These are phyloP conservation scores for Patiria miniata DNA, from an alignment of 35 echinoderm and acorn worm species.

Conservation along the genomic window DNA sequence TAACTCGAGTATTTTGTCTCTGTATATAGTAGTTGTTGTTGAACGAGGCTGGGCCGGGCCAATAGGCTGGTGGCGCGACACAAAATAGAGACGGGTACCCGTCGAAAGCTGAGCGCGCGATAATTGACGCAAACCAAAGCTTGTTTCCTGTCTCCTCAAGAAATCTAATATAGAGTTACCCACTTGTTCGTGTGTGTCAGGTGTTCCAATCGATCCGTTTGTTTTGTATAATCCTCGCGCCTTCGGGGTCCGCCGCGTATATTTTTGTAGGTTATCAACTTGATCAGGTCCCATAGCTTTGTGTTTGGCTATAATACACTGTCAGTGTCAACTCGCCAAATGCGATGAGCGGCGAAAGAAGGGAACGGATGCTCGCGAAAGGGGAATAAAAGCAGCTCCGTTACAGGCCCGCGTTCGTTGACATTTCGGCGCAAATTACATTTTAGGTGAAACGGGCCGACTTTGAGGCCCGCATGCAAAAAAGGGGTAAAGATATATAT, in stretches of 20 bases:
- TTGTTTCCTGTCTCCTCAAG: conserved; percentile 27
- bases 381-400: neutral
- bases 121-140: conserved; percentile 16
- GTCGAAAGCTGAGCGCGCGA: neutral
- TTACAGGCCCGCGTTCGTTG: conserved; percentile 14
- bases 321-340: neutral
- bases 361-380: neutral
- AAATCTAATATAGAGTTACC: conserved; percentile 32
- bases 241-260: neutral
- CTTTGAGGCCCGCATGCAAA: neutral
- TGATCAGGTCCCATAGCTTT: neutral
- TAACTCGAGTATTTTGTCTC: too few relatives aligned
- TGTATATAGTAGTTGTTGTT: neutral
- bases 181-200: conserved; percentile 28
- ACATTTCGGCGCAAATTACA: conserved; percentile 27
- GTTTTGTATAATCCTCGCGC: conserved; percentile 20
- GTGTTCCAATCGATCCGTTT: conserved; percentile 18
- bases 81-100: neutral
- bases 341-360: neutral
- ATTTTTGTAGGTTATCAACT: conserved; percentile 26
- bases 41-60: neutral
- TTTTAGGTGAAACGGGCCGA: neutral
- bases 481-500: neutral
- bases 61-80: neutral
- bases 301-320: conserved; percentile 3